Percentiles rank a stretch among this genome's conserved stretches.
Evolutionary conservation across 1,140 invertebrate species (phyloP).

Genomic region (Drosophila suzukii): DNA sequence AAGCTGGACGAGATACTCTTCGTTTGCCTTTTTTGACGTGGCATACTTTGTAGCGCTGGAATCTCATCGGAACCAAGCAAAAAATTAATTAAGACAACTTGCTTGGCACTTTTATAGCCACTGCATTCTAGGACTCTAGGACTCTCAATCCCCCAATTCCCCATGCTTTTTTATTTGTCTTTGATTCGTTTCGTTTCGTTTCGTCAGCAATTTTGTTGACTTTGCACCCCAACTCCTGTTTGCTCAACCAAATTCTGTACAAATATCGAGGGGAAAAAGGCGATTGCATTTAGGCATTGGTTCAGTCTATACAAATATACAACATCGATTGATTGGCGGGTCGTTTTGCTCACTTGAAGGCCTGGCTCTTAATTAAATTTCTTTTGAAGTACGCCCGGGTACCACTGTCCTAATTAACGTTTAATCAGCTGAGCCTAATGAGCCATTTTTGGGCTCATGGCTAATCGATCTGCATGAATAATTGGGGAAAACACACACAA

Average conservation of each 20-base stretch:
- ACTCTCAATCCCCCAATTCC: not conserved
- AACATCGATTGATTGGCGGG: constrained; percentile 49
- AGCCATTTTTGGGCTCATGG: constrained; percentile 57
- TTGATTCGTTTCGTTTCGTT: constrained; percentile 54
- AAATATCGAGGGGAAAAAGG: constrained; percentile 13
- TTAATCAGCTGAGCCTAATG: constrained; percentile 65
- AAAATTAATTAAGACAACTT: constrained; percentile 55
- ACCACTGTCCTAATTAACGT: constrained; percentile 57
- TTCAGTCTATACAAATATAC: constrained; percentile 20
- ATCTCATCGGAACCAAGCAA: not conserved
- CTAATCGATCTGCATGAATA: constrained; percentile 77
- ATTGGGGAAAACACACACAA: constrained; percentile 40
- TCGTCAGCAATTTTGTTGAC: constrained; percentile 54
- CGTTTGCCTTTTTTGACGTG: constrained; percentile 22
- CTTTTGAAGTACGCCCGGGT: constrained; percentile 58
- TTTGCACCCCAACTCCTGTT: constrained; percentile 21
- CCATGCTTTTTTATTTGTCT: constrained; percentile 39
- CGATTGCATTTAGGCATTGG: constrained; percentile 42
- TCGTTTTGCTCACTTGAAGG: constrained; percentile 36
- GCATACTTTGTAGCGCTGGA: constrained; percentile 39
- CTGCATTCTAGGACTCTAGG: not conserved
- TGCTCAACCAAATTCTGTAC: constrained; percentile 38
- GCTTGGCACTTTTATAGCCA: constrained; percentile 22
- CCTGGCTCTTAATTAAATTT: constrained; percentile 66
- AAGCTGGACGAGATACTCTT: constrained; percentile 15